These are phyloP conservation scores for Theretra japonica DNA, from an alignment of 2,888 invertebrate species.

Conservation along the genomic window DNA sequence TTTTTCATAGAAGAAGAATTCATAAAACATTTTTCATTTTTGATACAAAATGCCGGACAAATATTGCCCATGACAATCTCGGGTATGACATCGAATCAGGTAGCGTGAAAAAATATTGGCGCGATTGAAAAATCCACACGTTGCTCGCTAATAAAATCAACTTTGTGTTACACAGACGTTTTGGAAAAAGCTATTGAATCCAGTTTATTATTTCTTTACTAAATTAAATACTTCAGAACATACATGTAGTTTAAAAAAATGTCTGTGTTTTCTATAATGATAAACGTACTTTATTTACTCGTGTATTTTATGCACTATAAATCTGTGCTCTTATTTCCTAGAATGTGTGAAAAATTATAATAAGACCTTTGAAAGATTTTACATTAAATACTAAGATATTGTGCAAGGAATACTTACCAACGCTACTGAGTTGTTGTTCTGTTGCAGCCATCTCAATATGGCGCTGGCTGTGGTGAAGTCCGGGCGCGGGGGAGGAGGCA, in stretches of 20 bases:
- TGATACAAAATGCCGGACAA: neutral
- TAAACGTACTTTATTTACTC: too few species aligned
- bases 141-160: neutral
- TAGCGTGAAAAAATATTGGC: neutral
- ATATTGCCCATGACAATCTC: neutral
- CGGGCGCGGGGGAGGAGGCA: conserved; percentile 87
- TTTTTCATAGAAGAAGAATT: neutral
- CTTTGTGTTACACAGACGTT: neutral
- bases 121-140: neutral
- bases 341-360: too few species aligned
- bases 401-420: conserved; percentile 61
- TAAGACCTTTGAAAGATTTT: too few species aligned
- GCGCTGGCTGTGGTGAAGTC: conserved; percentile 87
- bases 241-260: too few species aligned
- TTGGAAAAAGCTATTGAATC: neutral
- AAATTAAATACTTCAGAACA: too few species aligned
- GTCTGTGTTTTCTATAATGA: too few species aligned
- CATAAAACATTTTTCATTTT: neutral
- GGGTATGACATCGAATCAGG: neutral
- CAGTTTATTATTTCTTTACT: too few species aligned
- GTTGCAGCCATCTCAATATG: conserved; percentile 88
- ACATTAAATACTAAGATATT: too few species aligned
- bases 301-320: too few species aligned
- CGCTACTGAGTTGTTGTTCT: conserved; percentile 77
- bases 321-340: too few species aligned